Evolutionary conservation across 2,113 vertebrate species (phyloP).

Genomic region (Lipophrys pholis): DNA sequence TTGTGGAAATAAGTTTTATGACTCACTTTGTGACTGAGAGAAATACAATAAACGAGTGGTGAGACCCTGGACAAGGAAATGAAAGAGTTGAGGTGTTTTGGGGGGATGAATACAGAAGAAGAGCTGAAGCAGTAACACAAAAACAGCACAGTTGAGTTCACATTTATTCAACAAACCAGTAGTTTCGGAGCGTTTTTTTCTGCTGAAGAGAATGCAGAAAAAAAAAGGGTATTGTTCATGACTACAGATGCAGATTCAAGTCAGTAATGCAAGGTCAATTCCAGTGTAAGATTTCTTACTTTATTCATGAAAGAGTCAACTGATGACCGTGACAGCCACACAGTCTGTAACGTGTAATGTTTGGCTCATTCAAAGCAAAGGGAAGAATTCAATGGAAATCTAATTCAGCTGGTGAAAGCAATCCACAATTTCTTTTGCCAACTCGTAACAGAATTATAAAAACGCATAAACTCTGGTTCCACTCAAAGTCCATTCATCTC

Average conservation of each 20-base stretch:
- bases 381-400: conserved; percentile 31
- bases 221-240: neutral
- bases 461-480: conserved; percentile 11
- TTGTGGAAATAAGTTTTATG: conserved; percentile 39
- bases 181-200: neutral
- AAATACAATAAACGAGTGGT: conserved; percentile 20
- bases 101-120: conserved; percentile 47
- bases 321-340: conserved; percentile 13
- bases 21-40: neutral
- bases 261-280: conserved; percentile 16
- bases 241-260: conserved; percentile 19
- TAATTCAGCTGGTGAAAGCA: conserved; percentile 40
- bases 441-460: neutral
- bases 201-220: no score
- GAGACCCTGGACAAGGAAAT: conserved; percentile 37
- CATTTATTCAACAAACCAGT: conserved; percentile 22
- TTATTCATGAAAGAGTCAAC: conserved; percentile 26
- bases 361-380: conserved; percentile 20
- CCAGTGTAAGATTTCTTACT: conserved; percentile 15
- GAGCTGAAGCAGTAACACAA: conserved; percentile 53
- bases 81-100: conserved; percentile 26
- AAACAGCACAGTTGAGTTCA: conserved; percentile 30
- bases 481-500: no score
- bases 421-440: conserved; percentile 22
- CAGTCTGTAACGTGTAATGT: conserved; percentile 24